These are phyloP conservation scores for Prochilodus magdalenae DNA, from an alignment of 2,113 vertebrate genomes.

Conservation along the genomic window DNA sequence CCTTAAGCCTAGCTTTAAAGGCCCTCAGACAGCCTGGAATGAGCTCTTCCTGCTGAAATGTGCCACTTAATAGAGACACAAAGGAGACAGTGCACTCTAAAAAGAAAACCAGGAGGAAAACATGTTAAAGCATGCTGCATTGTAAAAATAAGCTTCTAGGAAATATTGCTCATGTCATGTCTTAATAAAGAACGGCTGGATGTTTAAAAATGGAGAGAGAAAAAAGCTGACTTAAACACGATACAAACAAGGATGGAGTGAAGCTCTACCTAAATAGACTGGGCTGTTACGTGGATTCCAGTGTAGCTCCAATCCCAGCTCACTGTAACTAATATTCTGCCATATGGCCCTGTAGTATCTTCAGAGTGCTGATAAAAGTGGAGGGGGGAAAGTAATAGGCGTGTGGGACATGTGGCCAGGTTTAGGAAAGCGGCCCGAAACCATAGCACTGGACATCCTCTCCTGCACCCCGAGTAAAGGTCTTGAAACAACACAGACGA, in stretches of 20 bases:
- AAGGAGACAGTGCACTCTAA: constrained; percentile 73
- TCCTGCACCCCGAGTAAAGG: background rate
- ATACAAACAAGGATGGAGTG: constrained; percentile 13
- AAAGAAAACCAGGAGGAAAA: background rate
- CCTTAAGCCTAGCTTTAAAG: constrained; percentile 78
- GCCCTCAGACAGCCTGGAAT: constrained; percentile 70
- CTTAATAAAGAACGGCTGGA: constrained; percentile 38
- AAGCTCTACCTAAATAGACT: constrained; percentile 39
- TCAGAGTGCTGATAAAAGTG: constrained; percentile 1
- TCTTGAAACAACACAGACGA: constrained; percentile 18
- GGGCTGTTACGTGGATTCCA: constrained; percentile 19
- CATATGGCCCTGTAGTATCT: constrained; percentile 46
- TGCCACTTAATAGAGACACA: constrained; percentile 76
- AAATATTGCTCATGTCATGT: constrained; percentile 53
- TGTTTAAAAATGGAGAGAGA: background rate
- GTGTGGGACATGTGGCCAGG: constrained; percentile 35
- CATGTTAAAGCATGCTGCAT: constrained; percentile 62
- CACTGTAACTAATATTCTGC: constrained; percentile 48
- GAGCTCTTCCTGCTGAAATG: constrained; percentile 74
- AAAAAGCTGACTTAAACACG: constrained; percentile 11
- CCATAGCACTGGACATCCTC: background rate
- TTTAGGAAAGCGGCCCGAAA: constrained; percentile 39
- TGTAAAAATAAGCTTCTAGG: constrained; percentile 69
- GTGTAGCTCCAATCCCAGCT: constrained; percentile 20
- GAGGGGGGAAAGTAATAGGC: constrained; percentile 43